Evolutionary conservation across 2,797 vertebrate species (phyloP).

Genomic region (Neomorphus geoffroyi): DNA sequence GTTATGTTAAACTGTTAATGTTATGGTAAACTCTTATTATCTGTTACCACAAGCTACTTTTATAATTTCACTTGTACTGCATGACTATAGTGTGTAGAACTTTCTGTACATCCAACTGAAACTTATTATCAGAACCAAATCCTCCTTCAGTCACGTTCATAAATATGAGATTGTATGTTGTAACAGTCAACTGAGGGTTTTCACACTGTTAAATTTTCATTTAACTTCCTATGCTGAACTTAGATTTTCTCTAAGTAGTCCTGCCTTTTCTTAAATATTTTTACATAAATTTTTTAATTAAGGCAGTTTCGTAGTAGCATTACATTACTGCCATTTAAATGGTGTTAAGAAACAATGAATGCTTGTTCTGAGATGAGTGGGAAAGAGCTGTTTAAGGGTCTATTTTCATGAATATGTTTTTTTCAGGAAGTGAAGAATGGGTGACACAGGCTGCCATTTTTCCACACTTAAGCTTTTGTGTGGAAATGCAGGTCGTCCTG

Average conservation of each 20-base stretch:
- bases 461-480: slow-evolving; percentile 75
- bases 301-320: background rate
- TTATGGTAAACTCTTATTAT: background rate
- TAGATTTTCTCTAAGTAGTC: background rate
- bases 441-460: slow-evolving; percentile 66
- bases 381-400: slow-evolving; percentile 73
- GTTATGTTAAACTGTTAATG: too few relatives aligned
- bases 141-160: background rate
- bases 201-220: background rate
- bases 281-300: background rate
- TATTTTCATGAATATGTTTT: slow-evolving; percentile 66
- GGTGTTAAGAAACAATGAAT: slow-evolving; percentile 47
- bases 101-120: background rate
- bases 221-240: background rate
- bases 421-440: slow-evolving; percentile 71
- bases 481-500: slow-evolving; percentile 71
- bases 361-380: slow-evolving; percentile 75
- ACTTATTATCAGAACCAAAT: background rate
- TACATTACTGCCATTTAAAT: background rate
- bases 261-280: background rate
- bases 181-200: background rate
- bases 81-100: background rate
- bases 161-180: background rate
- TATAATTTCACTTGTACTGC: background rate
- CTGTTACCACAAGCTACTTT: background rate